Evolutionary conservation across 1,140 invertebrate species (phyloP).

Genomic region (Vanessa tameamea): DNA sequence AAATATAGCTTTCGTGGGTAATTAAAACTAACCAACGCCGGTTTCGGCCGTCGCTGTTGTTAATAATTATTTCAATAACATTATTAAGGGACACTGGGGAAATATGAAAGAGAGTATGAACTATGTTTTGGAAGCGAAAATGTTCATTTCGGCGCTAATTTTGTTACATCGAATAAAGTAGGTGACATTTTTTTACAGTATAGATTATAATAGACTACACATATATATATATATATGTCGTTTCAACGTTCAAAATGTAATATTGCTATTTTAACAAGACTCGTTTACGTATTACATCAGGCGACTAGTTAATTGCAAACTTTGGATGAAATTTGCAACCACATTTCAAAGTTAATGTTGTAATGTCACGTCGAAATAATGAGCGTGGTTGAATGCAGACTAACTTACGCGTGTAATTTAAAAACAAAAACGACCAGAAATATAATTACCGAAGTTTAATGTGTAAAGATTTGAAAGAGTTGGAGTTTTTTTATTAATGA

Average conservation of each 20-base stretch:
- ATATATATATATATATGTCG: background rate
- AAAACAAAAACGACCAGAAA: conserved; percentile 17
- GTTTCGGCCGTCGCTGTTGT: conserved; percentile 48
- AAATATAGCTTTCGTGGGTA: conserved; percentile 67
- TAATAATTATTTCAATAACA: conserved; percentile 68
- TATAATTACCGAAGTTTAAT: conserved; percentile 2
- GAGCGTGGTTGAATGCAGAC: conserved; percentile 48
- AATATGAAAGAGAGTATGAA: conserved; percentile 54
- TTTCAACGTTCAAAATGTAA: conserved; percentile 66
- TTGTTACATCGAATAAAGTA: background rate
- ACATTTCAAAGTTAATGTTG: conserved; percentile 71
- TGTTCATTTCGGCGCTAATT: conserved; percentile 48
- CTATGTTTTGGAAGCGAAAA: conserved; percentile 45
- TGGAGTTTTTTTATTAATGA: background rate
- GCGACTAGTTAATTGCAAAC: conserved; percentile 70
- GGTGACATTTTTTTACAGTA: background rate
- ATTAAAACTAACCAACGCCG: conserved; percentile 67
- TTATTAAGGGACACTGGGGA: conserved; percentile 63
- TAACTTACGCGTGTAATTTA: conserved; percentile 34
- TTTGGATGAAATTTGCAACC: conserved; percentile 68
- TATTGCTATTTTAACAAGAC: conserved; percentile 71
- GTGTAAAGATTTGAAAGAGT: conserved; percentile 1
- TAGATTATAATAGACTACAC: no score
- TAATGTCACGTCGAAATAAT: conserved; percentile 64
- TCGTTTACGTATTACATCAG: conserved; percentile 60